These are phyloP conservation scores for Megalops atlanticus DNA, from an alignment of 2,113 vertebrate genomes.

Conservation along the genomic window DNA sequence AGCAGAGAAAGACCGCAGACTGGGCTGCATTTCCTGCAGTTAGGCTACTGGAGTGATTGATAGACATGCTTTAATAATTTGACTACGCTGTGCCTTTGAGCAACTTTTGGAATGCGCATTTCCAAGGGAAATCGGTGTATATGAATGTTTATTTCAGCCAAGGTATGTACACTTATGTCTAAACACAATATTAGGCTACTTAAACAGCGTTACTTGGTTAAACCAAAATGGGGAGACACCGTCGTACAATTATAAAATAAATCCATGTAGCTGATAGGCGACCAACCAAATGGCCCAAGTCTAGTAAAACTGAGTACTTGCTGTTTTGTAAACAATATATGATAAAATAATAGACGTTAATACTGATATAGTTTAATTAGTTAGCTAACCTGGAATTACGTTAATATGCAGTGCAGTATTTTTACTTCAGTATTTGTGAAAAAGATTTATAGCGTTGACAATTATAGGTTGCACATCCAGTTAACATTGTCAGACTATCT, in stretches of 20 bases:
- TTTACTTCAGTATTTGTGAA: neutral
- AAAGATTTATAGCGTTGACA: neutral
- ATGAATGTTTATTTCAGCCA: too few species aligned
- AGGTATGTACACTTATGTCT: neutral
- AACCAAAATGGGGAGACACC: too few species aligned
- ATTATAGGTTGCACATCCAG: slow-evolving; percentile 1
- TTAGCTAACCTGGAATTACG: neutral
- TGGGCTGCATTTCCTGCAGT: too few species aligned
- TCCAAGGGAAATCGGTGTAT: neutral
- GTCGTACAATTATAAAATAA: too few species aligned
- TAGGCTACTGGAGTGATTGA: too few species aligned
- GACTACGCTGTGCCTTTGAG: neutral
- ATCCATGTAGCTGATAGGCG: too few species aligned
- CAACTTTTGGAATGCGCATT: neutral
- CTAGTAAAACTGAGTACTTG: neutral
- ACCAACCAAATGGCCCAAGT: too few species aligned
- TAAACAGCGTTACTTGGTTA: too few species aligned
- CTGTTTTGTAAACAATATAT: neutral
- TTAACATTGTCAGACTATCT: slow-evolving; percentile 9
- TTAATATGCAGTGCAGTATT: neutral
- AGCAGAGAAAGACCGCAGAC: too few species aligned
- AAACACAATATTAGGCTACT: neutral
- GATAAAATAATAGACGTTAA: neutral
- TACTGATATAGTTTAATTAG: neutral
- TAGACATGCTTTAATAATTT: too few species aligned